phyloP scores from a whole-genome alignment of 2,113 vertebrate species.

The Pollachius pollachius region DNA sequence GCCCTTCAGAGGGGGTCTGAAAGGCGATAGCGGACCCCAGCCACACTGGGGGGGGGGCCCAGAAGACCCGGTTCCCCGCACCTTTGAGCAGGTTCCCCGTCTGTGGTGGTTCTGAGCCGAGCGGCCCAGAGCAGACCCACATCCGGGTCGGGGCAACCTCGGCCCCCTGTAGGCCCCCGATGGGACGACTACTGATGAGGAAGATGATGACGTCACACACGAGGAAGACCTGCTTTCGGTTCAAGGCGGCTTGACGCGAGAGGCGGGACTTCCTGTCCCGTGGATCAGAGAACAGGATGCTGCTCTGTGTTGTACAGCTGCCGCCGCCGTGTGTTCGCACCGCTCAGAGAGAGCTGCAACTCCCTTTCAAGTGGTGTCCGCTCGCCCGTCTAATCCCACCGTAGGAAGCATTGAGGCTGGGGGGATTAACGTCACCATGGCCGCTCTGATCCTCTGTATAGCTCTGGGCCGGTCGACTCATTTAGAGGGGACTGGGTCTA shows the following conservation, averaged over 20 bases:
- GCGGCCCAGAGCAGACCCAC: constrained; percentile 28
- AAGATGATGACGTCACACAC: constrained; percentile 47
- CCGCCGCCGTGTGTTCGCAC: constrained; percentile 20
- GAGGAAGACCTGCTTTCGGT: constrained; percentile 14
- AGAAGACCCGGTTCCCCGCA: no score
- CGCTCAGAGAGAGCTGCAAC: constrained; percentile 19
- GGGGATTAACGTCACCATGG: constrained; percentile 41
- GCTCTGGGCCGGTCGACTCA: background rate
- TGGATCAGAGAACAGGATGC: constrained; percentile 47
- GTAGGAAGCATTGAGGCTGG: constrained; percentile 59
- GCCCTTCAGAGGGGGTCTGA: constrained; percentile 46
- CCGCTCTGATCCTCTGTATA: background rate
- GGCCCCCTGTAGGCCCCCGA: background rate
- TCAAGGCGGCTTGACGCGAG: constrained; percentile 47
- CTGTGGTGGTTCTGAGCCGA: constrained; percentile 31
- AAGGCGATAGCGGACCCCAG: constrained; percentile 71
- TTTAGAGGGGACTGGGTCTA: no score
- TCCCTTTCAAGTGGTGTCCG: constrained; percentile 63
- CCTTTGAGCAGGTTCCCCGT: constrained; percentile 76
- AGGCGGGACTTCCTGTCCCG: constrained; percentile 45
- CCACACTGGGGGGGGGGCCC: constrained; percentile 34
- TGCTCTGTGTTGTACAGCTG: constrained; percentile 52
- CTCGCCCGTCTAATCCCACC: constrained; percentile 58
- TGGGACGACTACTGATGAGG: constrained; percentile 48
- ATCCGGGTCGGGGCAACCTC: constrained; percentile 27